phyloP scores from a whole-genome alignment of 2,888 invertebrate species.

The Melanchra persicariae region DNA sequence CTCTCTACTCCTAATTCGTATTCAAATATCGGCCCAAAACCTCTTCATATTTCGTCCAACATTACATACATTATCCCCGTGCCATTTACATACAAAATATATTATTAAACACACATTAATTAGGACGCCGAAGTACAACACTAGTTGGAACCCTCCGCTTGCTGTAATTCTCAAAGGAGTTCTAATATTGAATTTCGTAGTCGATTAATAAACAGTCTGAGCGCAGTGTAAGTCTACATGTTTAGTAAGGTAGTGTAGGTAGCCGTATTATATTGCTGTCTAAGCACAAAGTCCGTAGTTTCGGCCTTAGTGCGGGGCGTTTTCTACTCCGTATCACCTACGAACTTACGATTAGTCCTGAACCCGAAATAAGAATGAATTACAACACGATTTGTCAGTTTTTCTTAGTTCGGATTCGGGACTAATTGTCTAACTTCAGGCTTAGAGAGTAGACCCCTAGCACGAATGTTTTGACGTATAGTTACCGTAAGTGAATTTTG shows the following conservation, averaged over 20 bases:
- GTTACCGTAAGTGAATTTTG: too few species aligned
- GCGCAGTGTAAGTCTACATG: constrained; percentile 2
- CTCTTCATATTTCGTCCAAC: not conserved
- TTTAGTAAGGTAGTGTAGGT: constrained; percentile 1
- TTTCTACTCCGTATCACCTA: too few species aligned
- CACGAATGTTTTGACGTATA: too few species aligned
- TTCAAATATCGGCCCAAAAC: constrained; percentile 28
- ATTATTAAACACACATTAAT: constrained; percentile 56
- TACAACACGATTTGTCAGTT: too few species aligned
- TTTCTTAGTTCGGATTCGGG: too few species aligned
- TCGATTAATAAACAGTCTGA: constrained; percentile 56
- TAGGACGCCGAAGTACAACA: constrained; percentile 48
- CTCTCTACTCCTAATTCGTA: not conserved
- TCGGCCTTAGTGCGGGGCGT: too few species aligned
- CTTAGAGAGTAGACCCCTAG: too few species aligned
- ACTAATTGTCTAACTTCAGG: too few species aligned
- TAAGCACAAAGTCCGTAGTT: too few species aligned
- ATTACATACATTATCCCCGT: constrained; percentile 1
- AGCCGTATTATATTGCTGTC: not conserved
- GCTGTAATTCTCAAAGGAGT: constrained; percentile 59
- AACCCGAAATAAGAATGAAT: too few species aligned
- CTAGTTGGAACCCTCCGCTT: constrained; percentile 31
- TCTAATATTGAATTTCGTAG: constrained; percentile 56
- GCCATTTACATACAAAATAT: constrained; percentile 44
- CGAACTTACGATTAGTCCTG: too few species aligned